These are phyloP conservation scores for Trissoscelio sp. DNA, from an alignment of 2,888 invertebrate genomes.

Conservation along the genomic window DNA sequence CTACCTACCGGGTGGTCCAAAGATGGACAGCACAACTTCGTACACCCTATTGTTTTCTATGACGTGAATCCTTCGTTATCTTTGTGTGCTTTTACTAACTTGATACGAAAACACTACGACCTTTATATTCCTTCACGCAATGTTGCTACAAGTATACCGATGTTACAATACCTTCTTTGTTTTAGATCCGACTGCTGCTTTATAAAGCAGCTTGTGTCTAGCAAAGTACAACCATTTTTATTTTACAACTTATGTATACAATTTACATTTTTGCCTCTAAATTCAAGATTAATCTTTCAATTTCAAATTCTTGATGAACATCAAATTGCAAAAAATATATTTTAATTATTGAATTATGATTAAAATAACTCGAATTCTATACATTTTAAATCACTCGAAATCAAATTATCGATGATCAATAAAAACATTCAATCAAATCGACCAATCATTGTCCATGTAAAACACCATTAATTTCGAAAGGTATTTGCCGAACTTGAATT, in stretches of 20 bases:
- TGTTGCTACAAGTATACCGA: constrained; percentile 49
- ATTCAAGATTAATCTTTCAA: constrained; percentile 6
- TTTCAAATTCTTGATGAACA: background rate
- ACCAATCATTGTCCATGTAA: constrained; percentile 42
- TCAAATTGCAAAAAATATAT: too few species aligned
- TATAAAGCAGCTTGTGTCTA: constrained; percentile 61
- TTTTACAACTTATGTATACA: constrained; percentile 20
- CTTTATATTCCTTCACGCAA: constrained; percentile 64
- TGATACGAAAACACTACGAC: constrained; percentile 66
- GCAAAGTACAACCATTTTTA: constrained; percentile 28
- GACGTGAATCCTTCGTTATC: constrained; percentile 61
- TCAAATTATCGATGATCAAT: constrained; percentile 33
- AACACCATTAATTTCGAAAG: constrained; percentile 56
- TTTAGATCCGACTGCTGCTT: constrained; percentile 53
- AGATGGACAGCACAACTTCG: constrained; percentile 64
- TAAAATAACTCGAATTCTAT: background rate
- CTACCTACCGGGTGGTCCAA: constrained; percentile 76
- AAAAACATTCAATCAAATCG: constrained; percentile 17
- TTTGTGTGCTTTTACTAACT: constrained; percentile 56
- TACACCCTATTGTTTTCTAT: constrained; percentile 68
- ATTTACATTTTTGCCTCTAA: constrained; percentile 25
- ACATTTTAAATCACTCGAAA: constrained; percentile 21
- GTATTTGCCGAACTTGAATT: constrained; percentile 38
- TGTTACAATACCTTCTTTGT: constrained; percentile 63
- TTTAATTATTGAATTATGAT: background rate